Evolutionary conservation across 2,113 vertebrate genomes (phyloP), one percentile per base, ranked within the genome.

Genomic region (Stigmatopora nigra): DNA sequence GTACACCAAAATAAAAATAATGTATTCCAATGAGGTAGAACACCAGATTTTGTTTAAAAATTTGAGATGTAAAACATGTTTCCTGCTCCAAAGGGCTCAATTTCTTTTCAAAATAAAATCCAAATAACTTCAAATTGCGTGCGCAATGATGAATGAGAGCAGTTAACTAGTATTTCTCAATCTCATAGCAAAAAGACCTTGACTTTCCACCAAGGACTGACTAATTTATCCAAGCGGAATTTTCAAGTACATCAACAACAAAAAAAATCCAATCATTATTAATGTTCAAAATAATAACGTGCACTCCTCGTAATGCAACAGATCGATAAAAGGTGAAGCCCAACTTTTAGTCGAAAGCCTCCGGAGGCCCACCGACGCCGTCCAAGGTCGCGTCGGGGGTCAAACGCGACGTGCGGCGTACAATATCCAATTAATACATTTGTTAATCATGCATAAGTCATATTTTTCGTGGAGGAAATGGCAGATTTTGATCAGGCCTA

Each of bases 271-370:
- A 76, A 87, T 88, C 79, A 53, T 59, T 53, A 66, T 72, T 88
- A 89, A 91, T 84, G 80, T 83, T 79, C 78, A 80, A 61, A 41
- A 41, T 31, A 22, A 87, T 86, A 82, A 77, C 87, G 77, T 86
- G 82, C 85, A 87, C 87, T 88, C 77, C 56, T 79, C 83, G n/a
- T 83, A 80, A 88, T 73, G 61, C 56, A 71, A 70, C 72, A 79
- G 60, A 87, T 89, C 84, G 49, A 86, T 88, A 79, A 16, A 76
- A 78, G 64, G 79, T 69, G 73, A 70, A 73, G 66, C 64, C 65
- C 62, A 71, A 78, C 69, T 62, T 78, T 82, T 72, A 60, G 73
- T 72, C 5, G 35, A 17, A 63, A 46, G 64, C 81, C 85, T 65
- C 17, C 3, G 5, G 88, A 85, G 87, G 82, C 69, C 45, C 53